Evolutionary conservation across 2,113 vertebrate species (phyloP).

Genomic region (Verasper variegatus): DNA sequence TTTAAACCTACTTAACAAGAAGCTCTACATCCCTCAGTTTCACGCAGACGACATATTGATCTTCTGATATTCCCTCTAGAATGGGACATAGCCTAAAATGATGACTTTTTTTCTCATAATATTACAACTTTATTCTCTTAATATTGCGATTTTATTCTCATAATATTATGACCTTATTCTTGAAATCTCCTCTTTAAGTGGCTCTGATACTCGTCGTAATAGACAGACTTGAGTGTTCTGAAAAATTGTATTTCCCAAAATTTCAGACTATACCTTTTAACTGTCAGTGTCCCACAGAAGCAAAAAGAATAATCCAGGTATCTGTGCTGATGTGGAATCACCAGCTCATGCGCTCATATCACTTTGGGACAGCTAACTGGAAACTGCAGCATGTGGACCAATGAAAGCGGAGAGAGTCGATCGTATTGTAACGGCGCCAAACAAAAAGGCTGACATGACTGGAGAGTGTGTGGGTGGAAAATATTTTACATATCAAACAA

Average conservation of each 20-base stretch:
- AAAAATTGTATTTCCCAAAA: conserved; percentile 5
- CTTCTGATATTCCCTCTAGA: too few species aligned
- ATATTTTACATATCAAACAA: conserved; percentile 67
- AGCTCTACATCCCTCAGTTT: too few species aligned
- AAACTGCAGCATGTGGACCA: conserved; percentile 19
- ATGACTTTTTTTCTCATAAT: too few species aligned
- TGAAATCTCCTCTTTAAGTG: too few species aligned
- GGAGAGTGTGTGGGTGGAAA: conserved; percentile 21
- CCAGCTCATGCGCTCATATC: conserved; percentile 18
- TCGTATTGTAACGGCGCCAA: neutral
- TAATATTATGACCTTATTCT: too few species aligned
- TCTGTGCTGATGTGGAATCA: conserved; percentile 1
- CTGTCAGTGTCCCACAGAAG: neutral
- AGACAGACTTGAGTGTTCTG: neutral
- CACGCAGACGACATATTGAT: too few species aligned
- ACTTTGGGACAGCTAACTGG: conserved; percentile 13
- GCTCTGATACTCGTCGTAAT: too few species aligned
- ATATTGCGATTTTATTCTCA: too few species aligned
- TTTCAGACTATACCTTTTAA: conserved; percentile 27
- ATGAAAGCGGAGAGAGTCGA: neutral
- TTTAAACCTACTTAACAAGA: too few species aligned
- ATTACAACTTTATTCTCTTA: too few species aligned
- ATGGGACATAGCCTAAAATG: too few species aligned
- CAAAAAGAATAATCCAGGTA: conserved; percentile 6
- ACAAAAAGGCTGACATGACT: neutral